Base-by-base conservation (phyloP, 2,797 vertebrate species). In the Tadarida brasiliensis region DNA sequence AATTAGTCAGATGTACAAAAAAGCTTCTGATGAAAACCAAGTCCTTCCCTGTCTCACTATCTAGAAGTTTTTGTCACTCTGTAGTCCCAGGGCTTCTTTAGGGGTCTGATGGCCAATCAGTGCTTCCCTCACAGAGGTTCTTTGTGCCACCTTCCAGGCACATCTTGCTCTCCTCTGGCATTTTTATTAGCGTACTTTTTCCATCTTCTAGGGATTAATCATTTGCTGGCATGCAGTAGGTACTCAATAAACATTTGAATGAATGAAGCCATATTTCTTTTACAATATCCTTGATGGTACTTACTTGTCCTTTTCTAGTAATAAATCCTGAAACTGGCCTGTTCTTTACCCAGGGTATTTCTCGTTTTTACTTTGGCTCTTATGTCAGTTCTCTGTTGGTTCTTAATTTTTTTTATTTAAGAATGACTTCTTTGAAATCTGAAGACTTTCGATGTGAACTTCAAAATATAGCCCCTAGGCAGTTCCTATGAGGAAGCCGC, bases 341-440 rank as follows among this genome's bases (percentile, higher is more conserved):
- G 1, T 74, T 71, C n/a, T 28, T 77, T 81, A 35, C 20, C 35
- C 26, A 65, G 5, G 63, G 20, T 61, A 28, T 26, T 83, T 90
- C 26, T 61, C 33, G 26, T 59, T 88, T 16, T 11, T 94, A 30
- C n/a, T 89, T 96, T 90, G 24, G 30, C 70, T 92, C 56, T 63
- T 59, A 22, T 30, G 10, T 81, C 49, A 51, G 11, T 61, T 56
- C n/a, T 89, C n/a, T 56, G 0, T 87, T 80, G 51, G 6, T 59
- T 93, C 47, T 82, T 90, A 70, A 80, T 85, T 87, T 90, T 90
- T 30, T 94, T 88, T 70, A 83, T 49, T 96, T 26, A 78, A 87
- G 59, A 70, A 20, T 88, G 11, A 47, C 54, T 93, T 95, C n/a
- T 95, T 94, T 57, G 15, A 22, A 84, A 80, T 20, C 20, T 70